Evolutionary conservation across 2,888 invertebrate genomes (phyloP).

Genomic region (Enchytraeus crypticus): DNA sequence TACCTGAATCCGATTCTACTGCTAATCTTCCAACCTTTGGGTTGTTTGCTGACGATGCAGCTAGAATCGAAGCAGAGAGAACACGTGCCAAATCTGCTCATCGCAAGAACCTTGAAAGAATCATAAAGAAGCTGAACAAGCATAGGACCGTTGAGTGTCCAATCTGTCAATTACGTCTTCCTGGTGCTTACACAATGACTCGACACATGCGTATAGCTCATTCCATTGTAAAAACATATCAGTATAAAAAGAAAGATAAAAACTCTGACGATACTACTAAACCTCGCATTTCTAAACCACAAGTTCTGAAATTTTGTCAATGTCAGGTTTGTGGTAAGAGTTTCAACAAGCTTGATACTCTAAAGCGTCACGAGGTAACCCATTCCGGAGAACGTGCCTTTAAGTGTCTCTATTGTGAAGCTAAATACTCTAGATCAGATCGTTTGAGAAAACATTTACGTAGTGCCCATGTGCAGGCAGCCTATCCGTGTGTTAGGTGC

Average conservation of each 20-base stretch:
- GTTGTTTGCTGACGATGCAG: not conserved
- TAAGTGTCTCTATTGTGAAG: not conserved
- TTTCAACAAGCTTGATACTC: not conserved
- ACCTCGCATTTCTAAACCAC: not conserved
- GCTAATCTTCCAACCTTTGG: not conserved
- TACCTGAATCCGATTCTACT: not conserved
- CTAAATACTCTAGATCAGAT: not conserved
- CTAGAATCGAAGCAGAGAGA: not conserved
- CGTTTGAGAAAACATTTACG: not conserved
- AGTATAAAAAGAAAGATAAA: not conserved
- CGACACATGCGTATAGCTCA: not conserved
- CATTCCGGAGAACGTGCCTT: not conserved
- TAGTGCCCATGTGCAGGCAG: not conserved
- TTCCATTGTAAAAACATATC: not conserved
- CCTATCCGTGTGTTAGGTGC: not conserved
- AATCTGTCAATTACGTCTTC: not conserved
- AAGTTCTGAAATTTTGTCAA: not conserved
- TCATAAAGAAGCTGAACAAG: not conserved
- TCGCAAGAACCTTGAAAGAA: not conserved
- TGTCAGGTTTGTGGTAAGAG: not conserved
- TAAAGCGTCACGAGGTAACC: not conserved
- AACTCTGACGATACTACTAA: not conserved
- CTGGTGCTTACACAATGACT: not conserved
- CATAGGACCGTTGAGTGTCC: not conserved
- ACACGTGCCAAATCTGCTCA: not conserved